These are phyloP conservation scores for Pomacea maculata DNA, from an alignment of 1,140 invertebrate species.

Conservation along the genomic window DNA sequence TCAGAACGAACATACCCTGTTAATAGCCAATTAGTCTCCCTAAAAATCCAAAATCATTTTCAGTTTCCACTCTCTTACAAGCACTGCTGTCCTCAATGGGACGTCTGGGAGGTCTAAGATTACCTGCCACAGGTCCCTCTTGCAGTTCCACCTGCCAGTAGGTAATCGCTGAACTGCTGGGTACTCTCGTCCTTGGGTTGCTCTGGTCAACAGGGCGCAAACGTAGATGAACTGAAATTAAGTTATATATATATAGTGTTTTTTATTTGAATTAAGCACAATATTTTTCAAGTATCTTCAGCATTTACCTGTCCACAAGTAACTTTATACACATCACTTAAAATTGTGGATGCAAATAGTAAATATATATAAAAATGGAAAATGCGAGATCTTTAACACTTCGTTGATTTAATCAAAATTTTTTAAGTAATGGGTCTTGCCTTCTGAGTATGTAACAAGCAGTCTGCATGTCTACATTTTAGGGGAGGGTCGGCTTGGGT, in stretches of 20 bases:
- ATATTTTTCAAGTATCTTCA: background rate
- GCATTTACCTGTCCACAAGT: background rate
- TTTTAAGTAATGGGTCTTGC: no score
- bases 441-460: conserved; percentile 28
- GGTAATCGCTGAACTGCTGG: conserved; percentile 52
- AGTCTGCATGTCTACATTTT: conserved; percentile 62
- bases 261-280: background rate
- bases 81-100: no score
- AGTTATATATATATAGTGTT: conserved; percentile 8
- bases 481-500: conserved; percentile 56
- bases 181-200: conserved; percentile 54
- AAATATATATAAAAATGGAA: background rate
- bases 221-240: conserved; percentile 55
- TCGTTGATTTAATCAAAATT: conserved; percentile 35
- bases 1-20: no score
- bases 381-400: conserved; percentile 33
- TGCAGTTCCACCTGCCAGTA: conserved; percentile 59
- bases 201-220: conserved; percentile 55
- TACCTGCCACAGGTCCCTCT: conserved; percentile 45
- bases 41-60: no score
- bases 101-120: background rate
- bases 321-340: background rate
- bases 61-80: no score
- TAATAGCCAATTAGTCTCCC: no score
- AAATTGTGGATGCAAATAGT: background rate